These are phyloP conservation scores for Cataglyphis albicans DNA, from an alignment of 2,888 invertebrate species.

Conservation along the genomic window DNA sequence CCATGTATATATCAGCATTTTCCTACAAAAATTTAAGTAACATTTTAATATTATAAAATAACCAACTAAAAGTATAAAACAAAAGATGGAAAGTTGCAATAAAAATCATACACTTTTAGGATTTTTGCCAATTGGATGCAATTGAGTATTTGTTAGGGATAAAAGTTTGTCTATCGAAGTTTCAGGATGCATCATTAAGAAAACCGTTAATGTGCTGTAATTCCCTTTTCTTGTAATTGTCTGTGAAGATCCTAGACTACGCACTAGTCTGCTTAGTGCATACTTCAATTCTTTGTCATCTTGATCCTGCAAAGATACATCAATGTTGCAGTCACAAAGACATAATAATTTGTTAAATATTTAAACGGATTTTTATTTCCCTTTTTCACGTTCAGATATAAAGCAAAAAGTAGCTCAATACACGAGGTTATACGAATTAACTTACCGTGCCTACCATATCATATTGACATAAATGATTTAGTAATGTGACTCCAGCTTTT, in stretches of 20 bases:
- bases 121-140: constrained; percentile 88
- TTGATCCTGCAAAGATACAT: constrained; percentile 52
- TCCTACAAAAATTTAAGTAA: constrained; percentile 87
- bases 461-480: constrained; percentile 85
- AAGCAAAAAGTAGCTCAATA: neutral
- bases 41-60: neutral
- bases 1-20: constrained; percentile 91
- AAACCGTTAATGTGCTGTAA: constrained; percentile 89
- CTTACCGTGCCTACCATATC: constrained; percentile 86
- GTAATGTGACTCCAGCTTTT: constrained; percentile 84
- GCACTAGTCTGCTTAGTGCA: constrained; percentile 89
- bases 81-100: neutral
- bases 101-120: constrained; percentile 89
- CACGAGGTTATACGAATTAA: constrained; percentile 55
- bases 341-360: neutral
- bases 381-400: neutral
- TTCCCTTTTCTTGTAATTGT: constrained; percentile 89
- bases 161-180: constrained; percentile 87
- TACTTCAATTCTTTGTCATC: constrained; percentile 88
- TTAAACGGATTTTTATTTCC: neutral
- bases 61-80: neutral
- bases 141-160: constrained; percentile 88
- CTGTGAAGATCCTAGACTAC: constrained; percentile 91
- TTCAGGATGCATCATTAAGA: constrained; percentile 87
- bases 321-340: neutral